Conservation (phyloP, 2,888 invertebrate genomes). For the Latrodectus elegans region DNA sequence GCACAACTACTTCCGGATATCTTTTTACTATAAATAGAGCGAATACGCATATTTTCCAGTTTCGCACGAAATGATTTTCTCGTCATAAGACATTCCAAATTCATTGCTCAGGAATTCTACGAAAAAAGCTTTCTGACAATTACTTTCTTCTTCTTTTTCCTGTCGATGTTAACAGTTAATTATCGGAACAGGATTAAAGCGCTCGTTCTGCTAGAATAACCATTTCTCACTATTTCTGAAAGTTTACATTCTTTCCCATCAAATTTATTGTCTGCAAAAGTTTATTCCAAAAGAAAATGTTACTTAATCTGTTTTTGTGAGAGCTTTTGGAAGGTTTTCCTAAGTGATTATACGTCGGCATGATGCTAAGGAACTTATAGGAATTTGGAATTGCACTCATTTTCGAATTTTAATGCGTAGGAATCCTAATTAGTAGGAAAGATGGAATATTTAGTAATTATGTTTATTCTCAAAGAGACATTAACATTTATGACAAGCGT, state of each 20-base stretch:
- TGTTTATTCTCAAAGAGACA: too few relatives aligned
- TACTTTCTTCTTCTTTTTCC: not conserved
- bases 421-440: too few relatives aligned
- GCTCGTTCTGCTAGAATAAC: slow-evolving; percentile 8
- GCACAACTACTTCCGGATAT: not conserved
- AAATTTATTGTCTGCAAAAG: not conserved
- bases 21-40: slow-evolving; percentile 1
- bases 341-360: not conserved
- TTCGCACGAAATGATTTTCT: not conserved
- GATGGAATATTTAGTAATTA: too few relatives aligned
- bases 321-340: not conserved
- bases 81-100: not conserved
- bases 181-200: slow-evolving; percentile 22
- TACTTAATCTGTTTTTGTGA: slow-evolving; percentile 8
- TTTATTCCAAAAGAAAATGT: not conserved
- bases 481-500: too few relatives aligned
- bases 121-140: too few relatives aligned
- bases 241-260: slow-evolving; percentile 1
- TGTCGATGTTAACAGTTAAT: not conserved
- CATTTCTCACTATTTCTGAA: not conserved
- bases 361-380: not conserved
- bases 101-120: too few relatives aligned
- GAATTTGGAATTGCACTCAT: not conserved
- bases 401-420: too few relatives aligned
- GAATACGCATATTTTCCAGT: not conserved